Percentiles rank a stretch among this genome's conserved stretches.
Evolutionary conservation across 1,140 invertebrate genomes (phyloP).

Genomic region (Scaptomyza pallida): DNA sequence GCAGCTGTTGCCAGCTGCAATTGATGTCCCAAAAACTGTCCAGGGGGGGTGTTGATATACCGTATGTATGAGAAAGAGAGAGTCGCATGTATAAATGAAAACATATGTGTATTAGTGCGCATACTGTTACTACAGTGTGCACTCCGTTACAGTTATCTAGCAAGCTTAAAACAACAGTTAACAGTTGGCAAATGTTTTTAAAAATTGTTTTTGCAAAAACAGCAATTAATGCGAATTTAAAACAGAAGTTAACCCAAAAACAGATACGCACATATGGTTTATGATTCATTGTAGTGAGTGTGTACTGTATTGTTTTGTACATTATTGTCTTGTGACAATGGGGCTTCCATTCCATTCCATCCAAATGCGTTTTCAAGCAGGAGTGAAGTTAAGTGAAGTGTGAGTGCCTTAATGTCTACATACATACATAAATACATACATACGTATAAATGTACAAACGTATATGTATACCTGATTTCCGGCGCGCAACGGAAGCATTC

Average conservation of each 20-base stretch:
- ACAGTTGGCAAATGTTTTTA: too few relatives aligned
- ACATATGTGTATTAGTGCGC: neutral
- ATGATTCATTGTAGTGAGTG: conserved; percentile 14
- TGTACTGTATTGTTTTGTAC: conserved; percentile 14
- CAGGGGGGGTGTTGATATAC: neutral
- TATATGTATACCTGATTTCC: conserved; percentile 75
- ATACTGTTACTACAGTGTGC: neutral
- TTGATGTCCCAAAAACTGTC: conserved; percentile 25
- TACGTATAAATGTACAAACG: neutral
- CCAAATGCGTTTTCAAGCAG: neutral
- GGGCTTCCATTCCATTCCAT: conserved; percentile 20
- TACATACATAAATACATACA: neutral
- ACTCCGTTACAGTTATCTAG: neutral
- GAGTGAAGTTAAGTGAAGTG: conserved; percentile 10
- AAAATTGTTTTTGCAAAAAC: too few relatives aligned
- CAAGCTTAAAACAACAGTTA: too few relatives aligned
- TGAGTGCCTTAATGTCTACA: conserved; percentile 1
- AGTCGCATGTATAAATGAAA: neutral
- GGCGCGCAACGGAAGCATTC: conserved; percentile 76
- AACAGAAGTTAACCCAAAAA: neutral
- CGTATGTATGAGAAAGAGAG: neutral
- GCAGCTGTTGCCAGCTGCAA: conserved; percentile 49
- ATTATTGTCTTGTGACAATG: conserved; percentile 52
- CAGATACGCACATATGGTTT: too few relatives aligned
- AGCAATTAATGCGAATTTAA: neutral